A percentile compares a stretch with the other conserved stretches of the same genome.
These are phyloP conservation scores for Leucoraja erinaceus DNA, from an alignment of 2,113 vertebrate genomes.

Conservation along the genomic window DNA sequence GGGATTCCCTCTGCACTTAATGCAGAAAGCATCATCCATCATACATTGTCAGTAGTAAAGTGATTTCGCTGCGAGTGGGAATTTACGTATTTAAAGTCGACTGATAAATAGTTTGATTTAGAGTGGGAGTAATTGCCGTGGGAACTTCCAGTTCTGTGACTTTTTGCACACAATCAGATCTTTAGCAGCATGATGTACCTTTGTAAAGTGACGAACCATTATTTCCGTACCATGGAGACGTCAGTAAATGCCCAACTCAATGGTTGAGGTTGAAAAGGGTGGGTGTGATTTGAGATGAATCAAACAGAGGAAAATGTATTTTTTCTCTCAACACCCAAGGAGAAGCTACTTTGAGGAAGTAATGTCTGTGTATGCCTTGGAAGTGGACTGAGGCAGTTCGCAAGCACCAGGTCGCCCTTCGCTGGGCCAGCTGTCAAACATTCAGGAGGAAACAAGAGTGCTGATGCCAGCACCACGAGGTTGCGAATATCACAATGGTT, in stretches of 20 bases:
- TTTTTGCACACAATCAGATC: neutral
- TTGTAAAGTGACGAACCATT: neutral
- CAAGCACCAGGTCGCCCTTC: neutral
- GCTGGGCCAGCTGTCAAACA: neutral
- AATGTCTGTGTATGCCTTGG: neutral
- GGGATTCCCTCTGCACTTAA: neutral
- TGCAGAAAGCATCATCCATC: neutral
- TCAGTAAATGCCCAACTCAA: neutral
- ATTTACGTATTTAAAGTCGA: neutral
- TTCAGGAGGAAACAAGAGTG: neutral
- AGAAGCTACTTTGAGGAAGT: neutral
- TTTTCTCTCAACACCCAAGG: neutral
- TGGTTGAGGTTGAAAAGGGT: neutral
- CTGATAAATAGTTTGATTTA: neutral
- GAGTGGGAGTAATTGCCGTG: neutral
- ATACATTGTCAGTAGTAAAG: neutral
- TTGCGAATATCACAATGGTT: too few relatives aligned
- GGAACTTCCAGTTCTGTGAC: neutral
- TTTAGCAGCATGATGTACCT: neutral
- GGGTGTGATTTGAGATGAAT: neutral
- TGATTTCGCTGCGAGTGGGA: neutral
- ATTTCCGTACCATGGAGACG: neutral
- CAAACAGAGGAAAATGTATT: neutral
- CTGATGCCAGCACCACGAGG: too few relatives aligned
- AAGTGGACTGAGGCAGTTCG: neutral